phyloP scores from a whole-genome alignment of 2,797 vertebrate genomes.

The Darevskia nairensis region DNA sequence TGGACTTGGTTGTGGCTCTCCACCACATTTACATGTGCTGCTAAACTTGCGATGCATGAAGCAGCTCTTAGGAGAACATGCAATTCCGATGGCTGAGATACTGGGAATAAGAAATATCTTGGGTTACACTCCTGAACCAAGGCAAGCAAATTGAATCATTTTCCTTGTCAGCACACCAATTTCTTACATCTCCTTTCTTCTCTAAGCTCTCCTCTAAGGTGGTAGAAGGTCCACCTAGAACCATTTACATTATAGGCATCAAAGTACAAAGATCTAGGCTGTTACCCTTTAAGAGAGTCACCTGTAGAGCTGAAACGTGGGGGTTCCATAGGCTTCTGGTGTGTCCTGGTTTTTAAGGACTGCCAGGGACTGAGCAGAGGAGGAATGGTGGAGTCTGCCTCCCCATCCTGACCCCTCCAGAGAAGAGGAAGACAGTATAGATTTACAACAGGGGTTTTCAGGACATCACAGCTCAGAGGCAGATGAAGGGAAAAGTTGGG shows the following conservation, averaged over 20 bases:
- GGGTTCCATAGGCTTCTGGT: neutral
- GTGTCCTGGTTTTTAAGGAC: neutral
- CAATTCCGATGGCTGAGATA: conserved; percentile 35
- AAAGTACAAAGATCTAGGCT: neutral
- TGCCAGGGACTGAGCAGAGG: too few species aligned
- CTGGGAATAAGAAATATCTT: conserved; percentile 24
- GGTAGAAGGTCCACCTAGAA: neutral
- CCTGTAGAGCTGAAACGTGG: neutral
- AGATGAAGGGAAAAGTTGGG: too few species aligned
- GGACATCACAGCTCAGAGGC: too few species aligned
- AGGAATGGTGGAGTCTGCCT: too few species aligned
- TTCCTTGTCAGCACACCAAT: neutral
- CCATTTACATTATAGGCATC: neutral
- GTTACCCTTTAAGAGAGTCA: neutral
- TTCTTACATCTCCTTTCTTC: neutral
- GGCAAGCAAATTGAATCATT: neutral
- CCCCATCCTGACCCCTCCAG: too few species aligned
- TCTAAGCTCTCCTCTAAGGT: neutral
- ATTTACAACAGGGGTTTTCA: too few species aligned
- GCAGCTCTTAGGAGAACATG: conserved; percentile 19
- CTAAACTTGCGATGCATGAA: neutral
- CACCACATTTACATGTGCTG: neutral
- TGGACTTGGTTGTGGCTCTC: neutral
- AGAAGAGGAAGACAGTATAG: too few species aligned
- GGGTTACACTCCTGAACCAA: neutral